Base-by-base conservation (phyloP, 1,140 invertebrate species). In the Metopolophium dirhodum region DNA sequence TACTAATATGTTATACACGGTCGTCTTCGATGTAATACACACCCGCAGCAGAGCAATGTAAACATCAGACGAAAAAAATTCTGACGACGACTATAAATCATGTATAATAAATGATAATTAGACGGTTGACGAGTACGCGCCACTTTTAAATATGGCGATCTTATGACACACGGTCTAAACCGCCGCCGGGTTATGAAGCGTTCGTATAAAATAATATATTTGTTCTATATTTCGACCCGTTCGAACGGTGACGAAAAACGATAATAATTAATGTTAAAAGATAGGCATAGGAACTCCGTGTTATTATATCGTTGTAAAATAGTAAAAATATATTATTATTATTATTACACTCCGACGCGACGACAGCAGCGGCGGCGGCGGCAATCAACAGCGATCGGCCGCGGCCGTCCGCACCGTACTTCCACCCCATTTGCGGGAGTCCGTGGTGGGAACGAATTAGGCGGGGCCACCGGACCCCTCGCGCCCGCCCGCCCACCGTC, bases 401-500 rank as follows among this genome's bases (percentile, higher is more conserved):
- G 90, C 90, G 57, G 47, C 51, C 18, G 45, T 41, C 47, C 68
- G 68, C 54, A 20, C 47, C 47, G 61, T 83, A 83, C 90, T 83
- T 83, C 90, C 91, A 93, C 91, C 91, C 82, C 91, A 93, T 93
- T 93, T 93, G 82, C 35, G 45, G 91, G 82, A 37, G 91, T 57
- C 82, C 82, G 82, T 57, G 82, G 91, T 85, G 91, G 91, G 91
- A 86, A 93, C 91, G 91, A 93, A 93, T 85, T 93, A 57, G 91
- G 91, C 91, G 91, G 91, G 82, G 91, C 91, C 37, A 93, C n/a
- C 91, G 91, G 91, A 86, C 91, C 91, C 91, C 91, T 93, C 91
- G 47, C 91, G 77, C 77, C 91, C 91, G 91, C 91, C 91, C 82
- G 82, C 91, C 82, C 82, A 85, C 77, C 91, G 30, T 1, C 1